These are phyloP conservation scores for Nesidiocoris tenuis DNA, from an alignment of 2,888 invertebrate genomes.

Conservation along the genomic window DNA sequence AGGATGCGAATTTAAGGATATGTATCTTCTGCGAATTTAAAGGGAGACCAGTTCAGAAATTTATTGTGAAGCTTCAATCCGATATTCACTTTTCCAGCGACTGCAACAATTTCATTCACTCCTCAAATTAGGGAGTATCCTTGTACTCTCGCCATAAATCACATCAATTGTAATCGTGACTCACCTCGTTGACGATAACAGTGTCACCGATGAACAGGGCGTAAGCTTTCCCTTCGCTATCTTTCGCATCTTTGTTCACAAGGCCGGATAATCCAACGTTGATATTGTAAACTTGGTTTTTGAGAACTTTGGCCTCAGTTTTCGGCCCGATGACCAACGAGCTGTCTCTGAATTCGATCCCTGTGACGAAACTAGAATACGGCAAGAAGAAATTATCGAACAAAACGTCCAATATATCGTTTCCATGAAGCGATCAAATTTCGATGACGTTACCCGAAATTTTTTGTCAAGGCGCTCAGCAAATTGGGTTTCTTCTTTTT, in stretches of 20 bases:
- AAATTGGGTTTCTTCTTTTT: conserved; percentile 84
- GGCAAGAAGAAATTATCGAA: too few relatives aligned
- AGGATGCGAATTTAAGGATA: neutral
- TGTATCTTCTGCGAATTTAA: neutral
- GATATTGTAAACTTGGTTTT: conserved; percentile 96
- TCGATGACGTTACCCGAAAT: conserved; percentile 67
- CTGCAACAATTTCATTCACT: too few relatives aligned
- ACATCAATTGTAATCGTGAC: conserved; percentile 46
- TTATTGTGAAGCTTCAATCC: neutral
- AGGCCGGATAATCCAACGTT: conserved; percentile 89
- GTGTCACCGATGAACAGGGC: conserved; percentile 97
- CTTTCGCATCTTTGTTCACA: conserved; percentile 75
- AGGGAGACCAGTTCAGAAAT: neutral
- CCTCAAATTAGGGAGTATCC: neutral
- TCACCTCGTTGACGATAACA: conserved; percentile 85
- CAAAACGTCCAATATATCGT: neutral
- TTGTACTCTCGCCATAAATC: neutral
- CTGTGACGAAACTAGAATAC: conserved; percentile 81
- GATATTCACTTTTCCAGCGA: too few relatives aligned
- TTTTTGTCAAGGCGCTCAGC: conserved; percentile 87
- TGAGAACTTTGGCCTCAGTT: conserved; percentile 73
- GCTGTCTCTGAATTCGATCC: conserved; percentile 96
- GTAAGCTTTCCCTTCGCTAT: conserved; percentile 85
- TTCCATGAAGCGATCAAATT: neutral
- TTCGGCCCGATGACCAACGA: conserved; percentile 90